phyloP scores from a whole-genome alignment of 1,140 invertebrate genomes.

The Drosophila pruinosa region DNA sequence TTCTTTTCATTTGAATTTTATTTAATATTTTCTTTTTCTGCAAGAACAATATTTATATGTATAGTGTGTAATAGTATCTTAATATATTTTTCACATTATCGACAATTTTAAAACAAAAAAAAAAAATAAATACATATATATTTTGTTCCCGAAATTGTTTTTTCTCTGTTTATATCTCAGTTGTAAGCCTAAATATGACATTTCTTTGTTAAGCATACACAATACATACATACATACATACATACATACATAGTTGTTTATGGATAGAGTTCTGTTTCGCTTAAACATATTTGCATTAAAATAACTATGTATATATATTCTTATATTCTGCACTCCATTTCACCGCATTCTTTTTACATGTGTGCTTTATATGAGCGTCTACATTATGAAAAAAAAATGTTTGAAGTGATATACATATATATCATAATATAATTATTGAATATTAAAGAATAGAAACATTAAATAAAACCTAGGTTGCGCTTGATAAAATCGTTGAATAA shows the following conservation, averaged over 20 bases:
- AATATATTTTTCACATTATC: conserved; percentile 51
- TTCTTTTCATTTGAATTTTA: conserved; percentile 35
- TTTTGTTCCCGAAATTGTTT: conserved; percentile 77
- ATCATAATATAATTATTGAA: conserved; percentile 27
- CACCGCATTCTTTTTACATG: conserved; percentile 32
- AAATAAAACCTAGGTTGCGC: conserved; percentile 55
- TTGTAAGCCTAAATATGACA: conserved; percentile 76
- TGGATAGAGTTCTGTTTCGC: conserved; percentile 50
- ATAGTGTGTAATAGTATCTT: conserved; percentile 37
- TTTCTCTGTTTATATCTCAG: conserved; percentile 48
- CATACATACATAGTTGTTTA: conserved; percentile 44
- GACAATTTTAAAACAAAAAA: conserved; percentile 71
- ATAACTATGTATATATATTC: conserved; percentile 54
- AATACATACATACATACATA: conserved; percentile 43
- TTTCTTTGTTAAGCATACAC: conserved; percentile 63
- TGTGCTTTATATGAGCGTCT: conserved; percentile 15
- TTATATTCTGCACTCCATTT: conserved; percentile 16
- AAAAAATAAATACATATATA: conserved; percentile 66
- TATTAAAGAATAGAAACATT: conserved; percentile 36
- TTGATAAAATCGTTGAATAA: conserved; percentile 68
- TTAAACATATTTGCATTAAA: conserved; percentile 67
- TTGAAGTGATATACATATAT: conserved; percentile 22
- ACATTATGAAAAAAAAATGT: conserved; percentile 30
- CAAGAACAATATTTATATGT: conserved; percentile 47
- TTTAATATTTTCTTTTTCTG: conserved; percentile 33